Evolutionary conservation across 2,797 vertebrate genomes (phyloP).

Genomic region (Phalanger gymnotis): DNA sequence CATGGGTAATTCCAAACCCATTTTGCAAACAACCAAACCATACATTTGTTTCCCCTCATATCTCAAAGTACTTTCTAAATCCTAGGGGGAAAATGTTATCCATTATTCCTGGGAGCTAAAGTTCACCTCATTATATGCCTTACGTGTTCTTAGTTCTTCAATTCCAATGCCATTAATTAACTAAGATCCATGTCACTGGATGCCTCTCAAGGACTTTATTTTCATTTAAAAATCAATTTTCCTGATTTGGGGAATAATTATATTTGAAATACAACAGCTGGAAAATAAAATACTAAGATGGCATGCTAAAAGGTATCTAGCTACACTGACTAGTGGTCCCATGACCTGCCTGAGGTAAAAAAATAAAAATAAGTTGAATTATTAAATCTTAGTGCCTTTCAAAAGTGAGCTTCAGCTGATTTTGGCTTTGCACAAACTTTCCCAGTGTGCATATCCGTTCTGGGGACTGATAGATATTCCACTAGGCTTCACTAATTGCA

Average conservation of each 20-base stretch:
- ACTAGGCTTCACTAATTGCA: slow-evolving; percentile 44
- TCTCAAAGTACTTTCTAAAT: slow-evolving; percentile 21
- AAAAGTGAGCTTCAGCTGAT: slow-evolving; percentile 1
- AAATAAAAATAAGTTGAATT: slow-evolving; percentile 33
- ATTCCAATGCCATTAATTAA: slow-evolving; percentile 57
- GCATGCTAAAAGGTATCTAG: slow-evolving; percentile 41
- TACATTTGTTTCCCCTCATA: background rate
- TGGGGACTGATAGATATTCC: background rate
- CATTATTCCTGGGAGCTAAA: slow-evolving; percentile 49
- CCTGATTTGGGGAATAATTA: slow-evolving; percentile 56
- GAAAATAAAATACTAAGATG: background rate
- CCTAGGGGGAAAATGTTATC: background rate
- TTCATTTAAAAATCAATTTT: slow-evolving; percentile 69
- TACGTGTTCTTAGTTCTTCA: slow-evolving; percentile 49
- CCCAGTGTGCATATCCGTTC: slow-evolving; percentile 46
- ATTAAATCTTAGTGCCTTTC: slow-evolving; percentile 40
- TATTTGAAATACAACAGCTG: slow-evolving; percentile 18
- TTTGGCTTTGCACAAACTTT: slow-evolving; percentile 15
- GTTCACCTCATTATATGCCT: slow-evolving; percentile 28
- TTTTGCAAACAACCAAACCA: slow-evolving; percentile 33
- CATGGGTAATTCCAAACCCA: slow-evolving; percentile 30
- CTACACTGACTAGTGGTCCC: slow-evolving; percentile 44
- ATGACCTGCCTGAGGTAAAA: background rate
- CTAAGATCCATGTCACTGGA: background rate
- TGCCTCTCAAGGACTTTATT: slow-evolving; percentile 55